Conservation (phyloP, 2,113 vertebrate genomes). For the Vireo altiloquus region DNA sequence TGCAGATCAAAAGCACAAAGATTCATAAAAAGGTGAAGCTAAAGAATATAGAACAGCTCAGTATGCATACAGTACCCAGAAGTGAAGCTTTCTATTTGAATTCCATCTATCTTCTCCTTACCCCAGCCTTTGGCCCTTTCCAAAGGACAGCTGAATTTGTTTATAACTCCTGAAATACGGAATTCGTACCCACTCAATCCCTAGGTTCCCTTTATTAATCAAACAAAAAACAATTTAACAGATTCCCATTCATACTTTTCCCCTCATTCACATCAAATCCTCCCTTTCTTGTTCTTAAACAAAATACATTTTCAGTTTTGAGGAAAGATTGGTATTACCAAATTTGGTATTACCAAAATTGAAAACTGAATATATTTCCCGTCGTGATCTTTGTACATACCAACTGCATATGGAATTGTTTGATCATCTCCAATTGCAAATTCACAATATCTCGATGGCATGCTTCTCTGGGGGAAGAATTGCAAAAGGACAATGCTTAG, state of each 20-base stretch:
- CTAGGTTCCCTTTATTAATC: background rate
- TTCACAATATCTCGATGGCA: constrained; percentile 95
- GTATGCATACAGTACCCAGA: background rate
- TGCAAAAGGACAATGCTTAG: background rate
- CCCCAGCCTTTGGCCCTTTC: background rate
- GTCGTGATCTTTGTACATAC: constrained; percentile 70
- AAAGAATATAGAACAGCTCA: background rate
- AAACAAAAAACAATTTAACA: background rate
- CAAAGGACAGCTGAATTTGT: background rate
- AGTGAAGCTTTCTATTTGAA: background rate
- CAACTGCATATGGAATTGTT: constrained; percentile 95
- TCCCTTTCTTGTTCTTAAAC: background rate
- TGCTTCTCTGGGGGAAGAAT: constrained; percentile 77
- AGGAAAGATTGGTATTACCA: background rate
- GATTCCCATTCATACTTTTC: background rate
- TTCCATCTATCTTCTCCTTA: background rate
- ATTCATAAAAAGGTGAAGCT: background rate
- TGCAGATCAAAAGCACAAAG: constrained; percentile 53
- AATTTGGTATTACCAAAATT: background rate
- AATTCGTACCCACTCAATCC: background rate
- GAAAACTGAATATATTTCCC: background rate
- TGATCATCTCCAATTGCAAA: constrained; percentile 97
- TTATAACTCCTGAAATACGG: background rate
- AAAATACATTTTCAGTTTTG: background rate
- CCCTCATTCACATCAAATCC: background rate